These are phyloP conservation scores for Alligator sinensis DNA, from an alignment of 2,113 vertebrate genomes.

Conservation along the genomic window DNA sequence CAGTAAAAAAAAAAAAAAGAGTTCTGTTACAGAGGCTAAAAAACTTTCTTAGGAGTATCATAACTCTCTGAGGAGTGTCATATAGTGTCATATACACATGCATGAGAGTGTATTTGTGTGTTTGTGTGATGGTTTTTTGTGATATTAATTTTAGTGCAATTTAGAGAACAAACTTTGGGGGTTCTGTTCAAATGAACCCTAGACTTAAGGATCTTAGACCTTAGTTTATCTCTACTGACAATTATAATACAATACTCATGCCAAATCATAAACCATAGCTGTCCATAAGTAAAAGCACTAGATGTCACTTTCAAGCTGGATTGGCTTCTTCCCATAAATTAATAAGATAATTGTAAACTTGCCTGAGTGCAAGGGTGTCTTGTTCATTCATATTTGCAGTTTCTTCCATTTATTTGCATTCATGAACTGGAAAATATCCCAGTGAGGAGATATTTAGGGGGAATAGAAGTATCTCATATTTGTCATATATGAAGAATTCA, in stretches of 20 bases:
- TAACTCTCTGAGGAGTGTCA: too few species aligned
- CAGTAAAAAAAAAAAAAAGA: not conserved
- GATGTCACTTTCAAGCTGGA: not conserved
- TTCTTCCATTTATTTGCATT: not conserved
- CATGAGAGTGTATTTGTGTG: not conserved
- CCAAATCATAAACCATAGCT: not conserved
- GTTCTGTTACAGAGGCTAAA: not conserved
- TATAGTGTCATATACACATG: too few species aligned
- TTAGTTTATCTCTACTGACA: not conserved
- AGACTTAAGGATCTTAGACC: not conserved
- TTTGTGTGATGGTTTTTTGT: not conserved
- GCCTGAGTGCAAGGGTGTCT: not conserved
- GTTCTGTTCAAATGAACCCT: not conserved
- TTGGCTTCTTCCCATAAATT: not conserved
- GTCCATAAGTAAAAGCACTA: not conserved
- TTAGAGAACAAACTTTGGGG: not conserved
- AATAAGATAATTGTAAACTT: not conserved
- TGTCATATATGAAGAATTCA: constrained; percentile 8
- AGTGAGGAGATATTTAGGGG: not conserved
- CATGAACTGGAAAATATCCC: not conserved
- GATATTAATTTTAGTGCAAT: not conserved
- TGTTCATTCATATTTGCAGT: constrained; percentile 13
- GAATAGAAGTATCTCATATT: not conserved
- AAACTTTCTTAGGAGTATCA: not conserved
- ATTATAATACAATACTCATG: too few species aligned